Evolutionary conservation across 1,140 invertebrate genomes (phyloP).

Genomic region (Phenacoccus solenopsis): DNA sequence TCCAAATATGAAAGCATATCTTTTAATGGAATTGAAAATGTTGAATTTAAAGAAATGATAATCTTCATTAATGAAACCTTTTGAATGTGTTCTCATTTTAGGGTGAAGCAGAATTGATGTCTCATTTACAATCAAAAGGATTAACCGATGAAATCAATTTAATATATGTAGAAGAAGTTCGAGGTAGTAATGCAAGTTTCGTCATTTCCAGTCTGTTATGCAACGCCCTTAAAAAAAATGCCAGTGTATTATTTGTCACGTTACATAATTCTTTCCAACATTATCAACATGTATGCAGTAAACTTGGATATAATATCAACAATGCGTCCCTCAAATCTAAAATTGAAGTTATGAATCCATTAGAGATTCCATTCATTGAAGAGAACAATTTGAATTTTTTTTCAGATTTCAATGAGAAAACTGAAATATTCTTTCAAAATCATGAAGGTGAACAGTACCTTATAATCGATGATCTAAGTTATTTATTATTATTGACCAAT

Average conservation of each 20-base stretch:
- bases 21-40: slow-evolving; percentile 51
- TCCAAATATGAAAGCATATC: slow-evolving; percentile 65
- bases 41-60: slow-evolving; percentile 20
- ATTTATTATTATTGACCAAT: background rate
- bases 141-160: background rate
- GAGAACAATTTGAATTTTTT: too few species aligned
- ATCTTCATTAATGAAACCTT: background rate
- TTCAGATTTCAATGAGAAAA: background rate
- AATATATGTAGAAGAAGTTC: background rate
- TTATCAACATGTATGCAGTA: background rate
- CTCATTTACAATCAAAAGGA: background rate
- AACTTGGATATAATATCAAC: background rate
- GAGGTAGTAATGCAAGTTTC: background rate
- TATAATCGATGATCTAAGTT: slow-evolving; percentile 4
- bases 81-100: background rate
- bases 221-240: background rate
- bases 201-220: background rate
- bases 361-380: background rate
- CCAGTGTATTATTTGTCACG: background rate
- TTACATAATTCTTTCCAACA: slow-evolving; percentile 4
- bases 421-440: background rate
- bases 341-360: background rate
- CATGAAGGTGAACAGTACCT: background rate
- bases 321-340: background rate
- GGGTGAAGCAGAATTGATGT: background rate